A percentile compares a stretch with the other conserved stretches of the same genome.
Conservation (phyloP, 2,797 vertebrate species). For the Sebastiscus albofasciatus region DNA sequence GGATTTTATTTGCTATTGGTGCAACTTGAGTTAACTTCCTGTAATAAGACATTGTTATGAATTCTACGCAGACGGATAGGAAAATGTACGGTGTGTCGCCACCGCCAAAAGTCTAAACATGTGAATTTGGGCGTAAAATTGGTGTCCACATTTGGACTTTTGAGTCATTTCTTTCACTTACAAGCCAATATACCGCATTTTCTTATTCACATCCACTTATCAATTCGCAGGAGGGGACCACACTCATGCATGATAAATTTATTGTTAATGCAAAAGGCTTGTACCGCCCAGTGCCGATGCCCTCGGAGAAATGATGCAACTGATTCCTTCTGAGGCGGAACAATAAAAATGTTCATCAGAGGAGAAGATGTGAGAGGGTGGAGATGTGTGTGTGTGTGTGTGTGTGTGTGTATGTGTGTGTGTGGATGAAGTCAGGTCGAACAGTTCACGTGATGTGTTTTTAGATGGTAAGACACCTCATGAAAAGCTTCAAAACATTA, state of each 20-base stretch:
- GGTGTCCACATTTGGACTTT: constrained; percentile 44
- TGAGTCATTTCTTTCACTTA: constrained; percentile 36
- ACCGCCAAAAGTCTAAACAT: background rate
- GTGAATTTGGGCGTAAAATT: constrained; percentile 21
- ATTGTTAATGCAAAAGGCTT: constrained; percentile 84
- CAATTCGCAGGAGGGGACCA: constrained; percentile 70
- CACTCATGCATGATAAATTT: constrained; percentile 79
- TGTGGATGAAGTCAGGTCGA: constrained; percentile 32
- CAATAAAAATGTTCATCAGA: constrained; percentile 76
- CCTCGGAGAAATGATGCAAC: constrained; percentile 77
- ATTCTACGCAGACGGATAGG: background rate
- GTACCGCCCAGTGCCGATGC: constrained; percentile 75
- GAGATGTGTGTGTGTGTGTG: background rate
- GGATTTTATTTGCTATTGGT: background rate
- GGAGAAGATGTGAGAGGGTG: constrained; percentile 56
- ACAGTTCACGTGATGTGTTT: constrained; percentile 3
- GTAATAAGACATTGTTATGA: background rate
- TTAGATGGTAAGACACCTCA: background rate
- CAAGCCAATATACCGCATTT: constrained; percentile 55
- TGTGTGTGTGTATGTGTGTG: background rate
- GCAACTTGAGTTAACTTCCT: constrained; percentile 9
- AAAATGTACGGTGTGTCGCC: background rate
- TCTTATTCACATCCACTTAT: constrained; percentile 73
- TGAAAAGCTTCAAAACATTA: constrained; percentile 1
- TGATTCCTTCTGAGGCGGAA: constrained; percentile 77